Evolutionary conservation across 2,797 vertebrate genomes (phyloP), one percentile per base, ranked within the genome.

Genomic region (Adrianichthys oophorus): DNA sequence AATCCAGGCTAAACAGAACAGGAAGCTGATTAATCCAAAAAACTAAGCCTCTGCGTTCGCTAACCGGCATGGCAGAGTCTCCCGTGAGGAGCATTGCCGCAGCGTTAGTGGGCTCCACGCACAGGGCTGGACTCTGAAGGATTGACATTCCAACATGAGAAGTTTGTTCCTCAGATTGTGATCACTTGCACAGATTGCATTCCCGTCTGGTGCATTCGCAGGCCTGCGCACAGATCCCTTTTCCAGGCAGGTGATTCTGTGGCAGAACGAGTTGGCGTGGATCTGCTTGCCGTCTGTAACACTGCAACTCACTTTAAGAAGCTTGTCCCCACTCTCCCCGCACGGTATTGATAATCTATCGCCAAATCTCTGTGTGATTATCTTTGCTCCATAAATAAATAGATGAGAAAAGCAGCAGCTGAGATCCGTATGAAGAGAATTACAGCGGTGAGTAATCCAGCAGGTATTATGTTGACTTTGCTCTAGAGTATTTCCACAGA

Each of bases 381-480:
- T 62, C 58, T 63, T 41, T 68, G 78, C 68, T 59, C 44, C 6
- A 70, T 71, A 29, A 82, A 82, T 80, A 79, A 79, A 72, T 68
- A 59, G 68, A 62, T 1, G 23, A 57, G 61, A 14, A 62, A 8
- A 68, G 56, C 58, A 76, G 46, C 52, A 14, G 14, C 26, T 2
- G 49, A 19, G 41, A 68, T 80, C 51, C 7, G 51, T 63, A 40
- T 60, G 44, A 7, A 14, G 44, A 24, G 52, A 49, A 49, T 48
- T 21, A 46, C 24, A 51, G 17, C 6, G 23, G 15, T 29, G 43
- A 43, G 48, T 50, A 46, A 56, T 59, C 41, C 4, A 29, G 49
- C 37, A 32, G 1, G 46, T 29, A 41, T 21, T 19, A 15, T 47
- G 47, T 54, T 53, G 24, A 69, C 37, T 48, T 21, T 7, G 40